phyloP scores from a whole-genome alignment of 1,140 invertebrate genomes.

The Vollenhovia emeryi region DNA sequence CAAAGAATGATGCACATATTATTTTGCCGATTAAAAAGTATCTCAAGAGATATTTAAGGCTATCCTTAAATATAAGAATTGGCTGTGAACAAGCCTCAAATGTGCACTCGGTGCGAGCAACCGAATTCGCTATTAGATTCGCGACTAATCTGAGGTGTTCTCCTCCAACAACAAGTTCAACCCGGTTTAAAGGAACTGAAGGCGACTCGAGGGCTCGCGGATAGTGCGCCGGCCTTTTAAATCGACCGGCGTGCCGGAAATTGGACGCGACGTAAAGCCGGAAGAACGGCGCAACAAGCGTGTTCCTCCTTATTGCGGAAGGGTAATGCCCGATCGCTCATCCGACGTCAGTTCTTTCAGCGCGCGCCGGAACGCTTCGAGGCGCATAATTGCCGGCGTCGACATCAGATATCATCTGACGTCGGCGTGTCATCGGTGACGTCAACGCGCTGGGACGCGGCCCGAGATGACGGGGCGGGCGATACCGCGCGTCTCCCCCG shows the following conservation, averaged over 20 bases:
- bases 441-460: constrained; percentile 10
- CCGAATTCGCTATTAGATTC: too few relatives aligned
- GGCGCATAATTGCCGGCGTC: constrained; percentile 37
- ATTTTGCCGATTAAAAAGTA: too few relatives aligned
- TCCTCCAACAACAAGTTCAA: neutral
- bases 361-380: constrained; percentile 3
- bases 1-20: too few relatives aligned
- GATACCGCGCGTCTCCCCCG: neutral
- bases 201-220: neutral
- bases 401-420: constrained; percentile 26
- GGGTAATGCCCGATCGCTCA: constrained; percentile 56
- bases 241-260: constrained; percentile 56
- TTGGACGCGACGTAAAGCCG: constrained; percentile 53
- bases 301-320: constrained; percentile 52
- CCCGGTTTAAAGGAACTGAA: neutral
- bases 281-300: constrained; percentile 62
- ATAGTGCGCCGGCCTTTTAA: constrained; percentile 43
- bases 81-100: too few relatives aligned
- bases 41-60: too few relatives aligned
- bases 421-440: constrained; percentile 23
- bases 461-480: neutral
- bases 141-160: neutral
- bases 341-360: constrained; percentile 55
- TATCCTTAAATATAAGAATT: too few relatives aligned
- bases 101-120: too few relatives aligned